A percentile compares a stretch with the other conserved stretches of the same genome.
phyloP scores from a whole-genome alignment of 2,797 vertebrate genomes.

The Esox masquinongy region DNA sequence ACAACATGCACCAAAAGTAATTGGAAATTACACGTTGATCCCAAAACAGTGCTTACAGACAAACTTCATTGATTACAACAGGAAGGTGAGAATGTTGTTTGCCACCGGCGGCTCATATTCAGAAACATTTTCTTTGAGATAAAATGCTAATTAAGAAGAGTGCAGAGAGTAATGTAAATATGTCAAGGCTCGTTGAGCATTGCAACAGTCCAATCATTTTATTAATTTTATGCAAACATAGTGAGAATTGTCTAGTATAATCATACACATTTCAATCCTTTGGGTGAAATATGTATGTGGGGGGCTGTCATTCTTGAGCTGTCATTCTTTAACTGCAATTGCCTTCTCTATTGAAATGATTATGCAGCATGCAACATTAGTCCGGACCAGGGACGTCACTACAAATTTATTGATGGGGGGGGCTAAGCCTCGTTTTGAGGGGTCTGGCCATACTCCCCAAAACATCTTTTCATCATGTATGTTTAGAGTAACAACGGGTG shows the following conservation, averaged over 20 bases:
- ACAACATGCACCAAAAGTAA: slow-evolving; percentile 20
- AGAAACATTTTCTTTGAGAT: slow-evolving; percentile 48
- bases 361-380: slow-evolving; percentile 20
- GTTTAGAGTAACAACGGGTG: too few species aligned
- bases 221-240: slow-evolving; percentile 42
- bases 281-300: too few species aligned
- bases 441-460: too few species aligned
- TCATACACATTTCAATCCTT: slow-evolving; percentile 10
- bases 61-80: slow-evolving; percentile 26
- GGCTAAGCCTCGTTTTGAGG: too few species aligned
- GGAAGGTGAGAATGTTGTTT: slow-evolving; percentile 25
- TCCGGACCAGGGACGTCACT: too few species aligned
- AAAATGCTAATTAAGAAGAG: slow-evolving; percentile 47
- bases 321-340: slow-evolving; percentile 10
- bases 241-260: slow-evolving; percentile 25
- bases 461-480: too few species aligned
- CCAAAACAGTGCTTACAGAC: slow-evolving; percentile 20
- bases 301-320: slow-evolving; percentile 25
- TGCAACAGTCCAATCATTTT: slow-evolving; percentile 29
- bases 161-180: slow-evolving; percentile 11
- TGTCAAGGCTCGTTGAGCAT: slow-evolving; percentile 47
- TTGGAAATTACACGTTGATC: slow-evolving; percentile 19
- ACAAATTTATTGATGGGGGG: too few species aligned
- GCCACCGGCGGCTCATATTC: slow-evolving; percentile 35
- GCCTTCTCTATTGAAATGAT: not conserved